Evolutionary conservation across 2,888 invertebrate genomes (phyloP), one percentile per base, ranked within the genome.

Genomic region (Leistus spinibarbis): DNA sequence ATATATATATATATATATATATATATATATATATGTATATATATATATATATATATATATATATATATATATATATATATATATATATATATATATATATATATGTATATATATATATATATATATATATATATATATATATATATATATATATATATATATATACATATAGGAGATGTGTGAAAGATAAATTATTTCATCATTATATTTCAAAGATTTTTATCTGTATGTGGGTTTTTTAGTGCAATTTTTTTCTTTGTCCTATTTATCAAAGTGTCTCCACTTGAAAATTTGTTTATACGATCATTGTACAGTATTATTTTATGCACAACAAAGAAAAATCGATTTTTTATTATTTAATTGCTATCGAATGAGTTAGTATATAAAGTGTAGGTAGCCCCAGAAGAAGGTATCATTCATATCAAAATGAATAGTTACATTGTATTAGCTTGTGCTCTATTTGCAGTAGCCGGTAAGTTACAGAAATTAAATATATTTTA

Each of bases 131-230:
- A 53, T 53, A 53, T 53, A 53, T 53, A 53, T 53, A 53, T 53
- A 53, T 53, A 53, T 53, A n/a, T 7, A 22, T n/a, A 9, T 64
- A 64, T 9, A 64, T 9, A 22, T 20, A 19, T 56, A 19, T 69
- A 23, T 69, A 40, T 22, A 16, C 56, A 69, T 54, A n/a, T n/a
- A n/a, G n/a, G n/a, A 62, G 13, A 62, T 62, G n/a, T 17, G 17
- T 2, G 13, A 13, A 1, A 13, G 16, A 62, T 62, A 13, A 62
- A n/a, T 13, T 16, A 20, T 13, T 17, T n/a, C 20, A 1, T 62
- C 13, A 62, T 40, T 40, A 40, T 40, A 40, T 40, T 40, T 40
- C 40, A 40, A 40, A 40, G 40, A 40, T 40, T 40, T 13, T 40
- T 7, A 40, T 40, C 10, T 40, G 13, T 40, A 7, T 40, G 10